These are phyloP conservation scores for Lanius collurio DNA, from an alignment of 2,113 vertebrate genomes.

Conservation along the genomic window DNA sequence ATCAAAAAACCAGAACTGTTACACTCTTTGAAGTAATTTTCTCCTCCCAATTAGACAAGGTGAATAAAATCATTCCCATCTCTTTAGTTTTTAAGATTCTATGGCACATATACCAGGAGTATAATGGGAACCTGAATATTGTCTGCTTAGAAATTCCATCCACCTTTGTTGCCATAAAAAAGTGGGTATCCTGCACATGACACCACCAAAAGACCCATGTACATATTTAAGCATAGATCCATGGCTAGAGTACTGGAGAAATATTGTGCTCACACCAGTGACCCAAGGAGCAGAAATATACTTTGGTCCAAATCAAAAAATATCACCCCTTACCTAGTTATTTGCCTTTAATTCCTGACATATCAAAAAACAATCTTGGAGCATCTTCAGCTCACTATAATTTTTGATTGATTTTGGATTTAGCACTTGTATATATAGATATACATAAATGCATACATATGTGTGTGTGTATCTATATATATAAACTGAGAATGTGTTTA, in stretches of 20 bases:
- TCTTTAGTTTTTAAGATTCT: neutral
- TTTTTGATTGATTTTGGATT: neutral
- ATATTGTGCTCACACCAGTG: neutral
- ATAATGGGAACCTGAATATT: neutral
- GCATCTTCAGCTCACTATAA: neutral
- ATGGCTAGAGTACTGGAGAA: neutral
- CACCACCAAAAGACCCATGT: neutral
- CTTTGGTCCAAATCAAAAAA: neutral
- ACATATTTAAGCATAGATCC: neutral
- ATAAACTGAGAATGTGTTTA: neutral
- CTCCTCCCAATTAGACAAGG: neutral
- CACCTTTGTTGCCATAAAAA: neutral
- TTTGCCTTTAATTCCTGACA: neutral
- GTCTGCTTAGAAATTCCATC: neutral
- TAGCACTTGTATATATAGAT: neutral
- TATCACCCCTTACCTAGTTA: fast-evolving
- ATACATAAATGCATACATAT: neutral
- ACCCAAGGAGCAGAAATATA: neutral
- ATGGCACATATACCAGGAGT: neutral
- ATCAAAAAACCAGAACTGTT: neutral
- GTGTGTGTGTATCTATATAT: too few relatives aligned
- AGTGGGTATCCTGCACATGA: neutral
- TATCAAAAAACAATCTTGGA: neutral
- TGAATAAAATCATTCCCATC: neutral
- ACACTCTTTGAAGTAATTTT: neutral